Conservation (phyloP, 2,888 invertebrate species). For the Autographa pulchrina region DNA sequence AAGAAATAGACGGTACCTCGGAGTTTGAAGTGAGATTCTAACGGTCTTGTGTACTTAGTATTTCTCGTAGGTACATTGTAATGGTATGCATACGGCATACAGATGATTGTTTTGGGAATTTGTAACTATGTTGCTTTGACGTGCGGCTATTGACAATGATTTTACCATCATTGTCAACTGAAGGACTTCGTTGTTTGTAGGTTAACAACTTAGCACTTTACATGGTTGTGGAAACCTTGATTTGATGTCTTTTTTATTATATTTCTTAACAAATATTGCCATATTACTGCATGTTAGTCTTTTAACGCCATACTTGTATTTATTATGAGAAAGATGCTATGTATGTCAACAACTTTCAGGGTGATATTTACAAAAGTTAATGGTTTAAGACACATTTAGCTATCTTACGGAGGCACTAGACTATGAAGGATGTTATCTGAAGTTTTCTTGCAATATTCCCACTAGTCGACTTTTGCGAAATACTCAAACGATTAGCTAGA, state of each 20-base stretch:
- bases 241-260: neutral
- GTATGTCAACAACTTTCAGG: no score
- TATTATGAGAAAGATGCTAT: no score
- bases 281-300: neutral
- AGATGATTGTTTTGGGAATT: slow-evolving; percentile 18
- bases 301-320: no score
- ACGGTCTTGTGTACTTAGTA: slow-evolving; percentile 15
- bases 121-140: slow-evolving; percentile 13
- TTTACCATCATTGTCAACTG: neutral
- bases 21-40: neutral
- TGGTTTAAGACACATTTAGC: neutral
- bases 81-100: neutral
- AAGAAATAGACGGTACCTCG: slow-evolving; percentile 17
- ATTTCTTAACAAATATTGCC: neutral
- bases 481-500: neutral
- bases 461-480: neutral
- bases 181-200: neutral
- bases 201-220: neutral
- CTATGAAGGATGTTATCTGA: neutral
- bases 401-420: neutral
- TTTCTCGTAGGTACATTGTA: slow-evolving; percentile 26
- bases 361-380: no score
- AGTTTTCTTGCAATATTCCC: neutral
- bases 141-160: slow-evolving; percentile 24
- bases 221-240: slow-evolving; percentile 1